Evolutionary conservation across 2,113 vertebrate genomes (phyloP), one percentile per base, ranked within the genome.

Genomic region (Gyps fulvus): DNA sequence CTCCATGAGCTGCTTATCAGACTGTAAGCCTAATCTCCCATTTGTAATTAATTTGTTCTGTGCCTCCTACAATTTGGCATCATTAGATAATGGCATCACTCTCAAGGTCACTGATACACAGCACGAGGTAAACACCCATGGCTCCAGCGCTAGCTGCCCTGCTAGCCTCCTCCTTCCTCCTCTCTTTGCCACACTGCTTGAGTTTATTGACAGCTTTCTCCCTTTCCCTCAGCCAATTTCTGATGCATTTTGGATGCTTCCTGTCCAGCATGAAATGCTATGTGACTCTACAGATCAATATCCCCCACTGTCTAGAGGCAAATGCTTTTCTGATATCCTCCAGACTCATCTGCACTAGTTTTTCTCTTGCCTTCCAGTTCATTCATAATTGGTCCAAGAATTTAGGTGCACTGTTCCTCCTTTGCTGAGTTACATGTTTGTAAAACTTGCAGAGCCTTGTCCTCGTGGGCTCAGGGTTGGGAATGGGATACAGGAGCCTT

Each of bases 1-100:
- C 70, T 73, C 91, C 0, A 1, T 71, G 92, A 96, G 95, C 95
- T 95, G 95, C 95, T 97, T 97, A 97, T 96, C 95, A 95, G 94
- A 93, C 94, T 78, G 15, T 92, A 96, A 96, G 89, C 92, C 58
- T 97, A 83, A 96, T 94, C 95, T 96, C 63, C 59, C 87, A 58
- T 96, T 97, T 95, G 95, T 96, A 97, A 97, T 97, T 97, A 95
- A 95, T 97, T 95, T 95, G 93, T 93, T 95, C 81, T 83, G 57
- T 93, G 84, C 93, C 96, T 97, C 95, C 73, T 95, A 95, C 91
- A 97, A 71, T 96, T 95, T 84, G 97, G 93, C 90, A 92, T 74
- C 65, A 26, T 97, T 94, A 96, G 95, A 94, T 95, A 95, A 95
- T 83, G 90, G 94, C 79, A 84, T 70, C 83, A 32, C 61, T 87